Base-by-base conservation (phyloP, 2,888 invertebrate genomes). In the Archips crataeganus region DNA sequence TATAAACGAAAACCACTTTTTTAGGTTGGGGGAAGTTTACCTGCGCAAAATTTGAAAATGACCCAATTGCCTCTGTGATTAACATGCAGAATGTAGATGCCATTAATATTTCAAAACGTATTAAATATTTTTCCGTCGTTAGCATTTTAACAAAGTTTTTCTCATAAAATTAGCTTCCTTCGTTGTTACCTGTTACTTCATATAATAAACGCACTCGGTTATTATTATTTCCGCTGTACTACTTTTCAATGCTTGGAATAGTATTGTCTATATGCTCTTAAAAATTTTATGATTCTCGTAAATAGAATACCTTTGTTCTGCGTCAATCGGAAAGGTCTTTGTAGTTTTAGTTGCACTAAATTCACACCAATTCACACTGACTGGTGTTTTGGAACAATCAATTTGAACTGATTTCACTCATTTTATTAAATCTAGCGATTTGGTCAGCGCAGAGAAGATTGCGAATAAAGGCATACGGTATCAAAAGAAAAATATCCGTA, bases 271-370 rank as follows among this genome's bases (percentile, higher is more conserved):
- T 47, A n/a, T 47, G 36, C 34, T 62, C 63, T 57, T 32, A 11
- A n/a, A 36, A 49, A 54, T 47, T 42, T 65, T 65, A 65, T 36
- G 45, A 45, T 57, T 47, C 23, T 13, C 9, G 36, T 8, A 32
- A 60, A 42, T 34, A 34, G 45, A 59, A 59, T 51, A 54, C 66
- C 54, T 71, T 71, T 71, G 71, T 71, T 67, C 61, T 54, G 42
- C 54, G 42, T 34, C 9, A 67, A 51, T 61, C 23, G 13, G 39
- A 49, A 47, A 66, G 34, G 45, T 15, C 66, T 61, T 45, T 71
- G 61, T 62, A 54, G 61, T 70, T 70, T 34, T 62, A 45, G n/a
- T 39, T 66, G 51, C 66, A 61, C 11, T 23, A 61, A 71, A 54
- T 66, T 71, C 15, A 49, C 34, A 60, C n/a, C 42, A 42, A 49